Evolutionary conservation across 2,888 invertebrate genomes (phyloP), one percentile per base, ranked within the genome.

Genomic region (Limnephilus rhombicus): DNA sequence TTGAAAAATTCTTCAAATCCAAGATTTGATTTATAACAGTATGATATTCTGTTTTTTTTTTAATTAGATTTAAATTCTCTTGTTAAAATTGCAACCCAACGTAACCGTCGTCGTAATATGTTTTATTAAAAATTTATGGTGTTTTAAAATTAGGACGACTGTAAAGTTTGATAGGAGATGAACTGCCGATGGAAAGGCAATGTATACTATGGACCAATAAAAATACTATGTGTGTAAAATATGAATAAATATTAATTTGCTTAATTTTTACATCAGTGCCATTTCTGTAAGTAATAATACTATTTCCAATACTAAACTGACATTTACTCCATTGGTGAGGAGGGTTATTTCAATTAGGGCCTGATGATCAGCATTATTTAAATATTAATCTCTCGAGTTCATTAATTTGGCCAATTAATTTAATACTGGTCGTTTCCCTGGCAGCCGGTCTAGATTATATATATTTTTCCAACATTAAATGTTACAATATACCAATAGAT

Each of bases 241-340:
- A 37, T 83, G 5, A 34, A 15, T 83, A 83, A 83, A 83, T 34
- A 83, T 24, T 83, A 83, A 83, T 83, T 37, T 83, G 34, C 29
- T 37, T 31, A 83, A 83, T 83, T 83, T 83, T 31, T 83, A 83
- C 37, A 83, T 83, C 83, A 83, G 83, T 83, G 83, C 83, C 83
- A 83, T 83, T 83, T 83, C 83, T 83, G 37, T 83, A 34, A 34
- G 68, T n/a, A 68, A 68, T 68, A 68, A 68, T 68, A 68, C 24
- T 68, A 68, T 68, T 68, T 68, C 68, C 68, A n/a, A 68, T 68
- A 9, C 24, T 24, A 68, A 68, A n/a, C 68, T 68, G 68, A 68
- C 68, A 45, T 68, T n/a, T 24, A 68, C 68, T 68, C 24, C 68
- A 68, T 68, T 68, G 24, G 24, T 68, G 24, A 9, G 68, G 68